phyloP scores from a whole-genome alignment of 1,140 invertebrate genomes.

The Platorchestia sp. region DNA sequence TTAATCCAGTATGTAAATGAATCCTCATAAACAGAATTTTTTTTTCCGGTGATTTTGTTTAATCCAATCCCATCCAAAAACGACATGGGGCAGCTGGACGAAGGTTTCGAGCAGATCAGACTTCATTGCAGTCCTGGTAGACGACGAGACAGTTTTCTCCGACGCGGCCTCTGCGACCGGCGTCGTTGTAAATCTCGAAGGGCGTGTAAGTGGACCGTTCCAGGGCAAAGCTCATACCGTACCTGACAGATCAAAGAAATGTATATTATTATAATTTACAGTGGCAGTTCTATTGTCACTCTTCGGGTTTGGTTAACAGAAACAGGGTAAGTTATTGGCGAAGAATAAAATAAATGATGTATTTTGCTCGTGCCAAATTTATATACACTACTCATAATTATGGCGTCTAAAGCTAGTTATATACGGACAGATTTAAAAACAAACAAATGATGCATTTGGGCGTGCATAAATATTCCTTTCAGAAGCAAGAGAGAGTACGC shows the following conservation, averaged over 20 bases:
- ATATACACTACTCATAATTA: too few species aligned
- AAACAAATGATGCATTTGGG: too few species aligned
- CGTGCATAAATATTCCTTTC: too few species aligned
- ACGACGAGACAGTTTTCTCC: constrained; percentile 86
- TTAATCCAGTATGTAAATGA: neutral
- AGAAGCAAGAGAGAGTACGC: too few species aligned
- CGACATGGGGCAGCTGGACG: neutral
- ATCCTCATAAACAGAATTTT: neutral
- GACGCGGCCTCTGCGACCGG: constrained; percentile 84
- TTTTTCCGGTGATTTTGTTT: neutral
- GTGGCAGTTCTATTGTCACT: too few species aligned
- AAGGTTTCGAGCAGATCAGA: constrained; percentile 73
- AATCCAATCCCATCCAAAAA: neutral
- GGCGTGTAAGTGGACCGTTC: constrained; percentile 80
- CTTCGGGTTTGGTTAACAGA: too few species aligned
- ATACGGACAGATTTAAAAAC: too few species aligned
- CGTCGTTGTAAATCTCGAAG: constrained; percentile 86
- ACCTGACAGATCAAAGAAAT: constrained; percentile 74
- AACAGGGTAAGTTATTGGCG: too few species aligned
- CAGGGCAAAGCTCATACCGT: constrained; percentile 86
- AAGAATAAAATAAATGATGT: too few species aligned
- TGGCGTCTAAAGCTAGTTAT: too few species aligned
- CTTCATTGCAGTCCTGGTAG: constrained; percentile 88
- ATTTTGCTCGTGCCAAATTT: too few species aligned
- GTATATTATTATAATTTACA: constrained; percentile 1